Evolutionary conservation across 2,797 vertebrate species (phyloP).

Genomic region (Pterois miles): DNA sequence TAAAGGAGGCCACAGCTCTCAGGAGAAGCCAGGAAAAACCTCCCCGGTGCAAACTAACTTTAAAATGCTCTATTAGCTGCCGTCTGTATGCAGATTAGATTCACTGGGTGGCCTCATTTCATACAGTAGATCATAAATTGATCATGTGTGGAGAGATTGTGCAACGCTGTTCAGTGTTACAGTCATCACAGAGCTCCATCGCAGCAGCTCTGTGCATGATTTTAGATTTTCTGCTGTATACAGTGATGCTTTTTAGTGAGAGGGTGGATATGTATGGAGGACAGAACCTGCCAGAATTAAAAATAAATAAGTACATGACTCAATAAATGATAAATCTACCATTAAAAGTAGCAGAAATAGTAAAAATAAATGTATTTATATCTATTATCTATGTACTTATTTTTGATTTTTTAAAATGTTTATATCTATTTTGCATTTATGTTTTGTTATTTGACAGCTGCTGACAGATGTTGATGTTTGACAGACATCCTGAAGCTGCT

Average conservation of each 20-base stretch:
- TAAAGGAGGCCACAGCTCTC: conserved; percentile 33
- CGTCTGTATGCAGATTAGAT: conserved; percentile 26
- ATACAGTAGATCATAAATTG: conserved; percentile 6
- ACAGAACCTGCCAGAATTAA: too few species aligned
- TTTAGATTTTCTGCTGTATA: not conserved
- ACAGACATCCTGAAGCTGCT: too few species aligned
- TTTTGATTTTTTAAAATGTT: too few species aligned
- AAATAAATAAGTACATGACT: too few species aligned
- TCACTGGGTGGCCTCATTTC: conserved; percentile 27
- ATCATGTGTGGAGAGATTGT: not conserved
- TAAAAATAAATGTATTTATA: too few species aligned
- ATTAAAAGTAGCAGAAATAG: too few species aligned
- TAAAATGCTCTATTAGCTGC: conserved; percentile 5
- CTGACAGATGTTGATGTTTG: too few species aligned
- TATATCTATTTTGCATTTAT: too few species aligned
- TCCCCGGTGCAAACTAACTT: not conserved
- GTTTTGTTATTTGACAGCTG: too few species aligned
- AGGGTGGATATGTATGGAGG: rapidly evolving
- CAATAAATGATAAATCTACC: too few species aligned
- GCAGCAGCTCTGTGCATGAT: not conserved
- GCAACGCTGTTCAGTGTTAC: not conserved
- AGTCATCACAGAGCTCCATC: not conserved
- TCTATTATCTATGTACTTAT: too few species aligned
- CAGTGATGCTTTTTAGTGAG: not conserved
- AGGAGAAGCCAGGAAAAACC: conserved; percentile 6